Base-by-base conservation (phyloP, 2,797 vertebrate genomes). In the Cynodonichthys magdalenae region DNA sequence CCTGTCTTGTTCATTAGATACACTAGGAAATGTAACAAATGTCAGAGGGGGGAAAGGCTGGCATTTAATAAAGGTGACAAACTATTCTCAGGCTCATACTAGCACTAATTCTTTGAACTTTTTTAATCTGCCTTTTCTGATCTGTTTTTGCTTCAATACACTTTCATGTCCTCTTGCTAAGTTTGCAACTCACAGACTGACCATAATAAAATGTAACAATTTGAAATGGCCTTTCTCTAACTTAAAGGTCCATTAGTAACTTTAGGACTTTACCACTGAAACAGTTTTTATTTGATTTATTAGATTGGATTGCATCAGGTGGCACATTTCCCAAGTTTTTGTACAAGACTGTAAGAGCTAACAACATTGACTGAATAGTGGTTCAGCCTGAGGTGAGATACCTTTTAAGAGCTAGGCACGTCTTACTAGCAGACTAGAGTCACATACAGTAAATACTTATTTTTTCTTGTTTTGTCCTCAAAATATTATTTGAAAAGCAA, bases 321-420 rank as follows among this genome's bases (percentile, higher is more conserved):
- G 63, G 63, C 59, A 39, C 64, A 66, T 54, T 57, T 63, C 36
- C 34, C 52, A 18, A 54, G 71, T 59, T 59, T 80, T 78, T 71
- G 67, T 69, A 45, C 59, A 53, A 39, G 67, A 70, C 66, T 80
- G 75, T 82, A 72, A 75, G 72, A 87, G 83, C 74, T 72, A 81
- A 75, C 39, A 75, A 39, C 63, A 48, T 36, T 75, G 79, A 81
- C 58, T 75, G 63, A 68, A 77, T 71, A 54, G 41, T 59, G 62
- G 63, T 67, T 74, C 51, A 45, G 48, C 27, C 59, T 61, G 73
- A 81, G 55, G 61, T 76, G 76, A 71, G 47, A 3, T 27, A 34
- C 44, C 54, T 67, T 57, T 67, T 24, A 46, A 57, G 17, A 45
- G n/a, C 17, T 18, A 7, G 44, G 5, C 17, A 8, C 4, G 19